phyloP scores from a whole-genome alignment of 2,888 invertebrate genomes.

The Drosophila mimica region DNA sequence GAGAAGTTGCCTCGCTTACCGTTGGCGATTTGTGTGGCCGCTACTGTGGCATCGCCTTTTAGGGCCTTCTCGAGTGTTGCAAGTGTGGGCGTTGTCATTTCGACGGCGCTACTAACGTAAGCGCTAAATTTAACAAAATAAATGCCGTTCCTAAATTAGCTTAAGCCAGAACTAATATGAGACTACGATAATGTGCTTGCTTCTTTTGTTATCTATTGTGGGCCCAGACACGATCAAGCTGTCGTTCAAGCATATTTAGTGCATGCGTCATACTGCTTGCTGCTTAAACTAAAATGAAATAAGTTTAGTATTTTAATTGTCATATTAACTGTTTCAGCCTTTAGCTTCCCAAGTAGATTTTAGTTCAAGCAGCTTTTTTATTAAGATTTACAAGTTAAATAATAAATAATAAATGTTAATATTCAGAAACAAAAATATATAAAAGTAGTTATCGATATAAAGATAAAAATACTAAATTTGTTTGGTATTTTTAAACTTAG shows the following conservation, averaged over 20 bases:
- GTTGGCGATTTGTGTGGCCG: constrained; percentile 73
- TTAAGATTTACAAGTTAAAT: not conserved
- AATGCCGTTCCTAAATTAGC: constrained; percentile 47
- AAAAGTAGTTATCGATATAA: not conserved
- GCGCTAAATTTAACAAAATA: constrained; percentile 58
- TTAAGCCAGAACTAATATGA: constrained; percentile 54
- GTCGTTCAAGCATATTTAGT: not conserved
- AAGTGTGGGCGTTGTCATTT: constrained; percentile 71
- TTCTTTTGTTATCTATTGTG: constrained; percentile 37
- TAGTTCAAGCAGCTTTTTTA: not conserved
- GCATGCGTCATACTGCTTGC: not conserved
- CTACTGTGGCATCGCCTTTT: constrained; percentile 69
- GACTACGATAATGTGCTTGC: constrained; percentile 25
- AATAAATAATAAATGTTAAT: not conserved
- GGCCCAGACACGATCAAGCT: constrained; percentile 12
- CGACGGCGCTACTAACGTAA: constrained; percentile 48
- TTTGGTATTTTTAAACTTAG: not conserved
- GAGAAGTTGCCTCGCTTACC: constrained; percentile 55
- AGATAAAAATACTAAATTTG: not conserved
- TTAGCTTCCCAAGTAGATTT: not conserved
- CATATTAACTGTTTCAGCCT: not conserved
- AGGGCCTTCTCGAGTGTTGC: constrained; percentile 74
- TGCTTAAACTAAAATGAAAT: not conserved
- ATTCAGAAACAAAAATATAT: not conserved
- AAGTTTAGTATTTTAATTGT: not conserved